A percentile compares a stretch with the other conserved stretches of the same genome.
Evolutionary conservation across 2,888 invertebrate species (phyloP).

Genomic region (Cephalotes varians): DNA sequence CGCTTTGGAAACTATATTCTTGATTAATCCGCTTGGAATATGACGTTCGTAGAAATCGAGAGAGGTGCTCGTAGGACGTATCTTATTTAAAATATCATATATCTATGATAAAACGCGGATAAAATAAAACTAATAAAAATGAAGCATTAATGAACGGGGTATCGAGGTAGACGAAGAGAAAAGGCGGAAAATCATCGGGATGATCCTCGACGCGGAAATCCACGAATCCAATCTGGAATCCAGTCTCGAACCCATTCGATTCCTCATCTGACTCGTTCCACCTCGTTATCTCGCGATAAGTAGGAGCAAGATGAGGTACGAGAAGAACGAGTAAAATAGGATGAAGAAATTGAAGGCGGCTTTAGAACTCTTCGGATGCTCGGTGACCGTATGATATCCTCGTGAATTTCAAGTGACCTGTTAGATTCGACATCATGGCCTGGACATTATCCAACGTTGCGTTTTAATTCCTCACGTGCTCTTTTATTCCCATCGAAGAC

Average conservation of each 20-base stretch:
- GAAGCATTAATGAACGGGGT: constrained; percentile 58
- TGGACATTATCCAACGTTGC: constrained; percentile 37
- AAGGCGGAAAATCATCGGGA: constrained; percentile 3
- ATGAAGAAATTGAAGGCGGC: constrained; percentile 53
- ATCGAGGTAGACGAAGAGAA: constrained; percentile 13
- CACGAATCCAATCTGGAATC: constrained; percentile 59
- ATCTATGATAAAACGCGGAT: neutral
- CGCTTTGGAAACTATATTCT: neutral
- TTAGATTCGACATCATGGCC: constrained; percentile 13
- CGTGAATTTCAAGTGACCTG: constrained; percentile 51
- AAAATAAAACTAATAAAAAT: neutral
- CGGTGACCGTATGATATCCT: constrained; percentile 57
- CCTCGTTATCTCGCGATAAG: constrained; percentile 68
- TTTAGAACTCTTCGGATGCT: constrained; percentile 35
- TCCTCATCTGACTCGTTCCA: constrained; percentile 64
- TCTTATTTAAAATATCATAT: constrained; percentile 9
- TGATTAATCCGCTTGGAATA: constrained; percentile 6
- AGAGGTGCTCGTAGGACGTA: neutral
- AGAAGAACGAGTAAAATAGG: constrained; percentile 57
- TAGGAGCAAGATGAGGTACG: constrained; percentile 50
- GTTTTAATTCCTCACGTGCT: constrained; percentile 5
- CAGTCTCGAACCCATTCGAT: constrained; percentile 61
- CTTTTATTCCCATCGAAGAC: neutral
- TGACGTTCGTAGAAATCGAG: neutral
- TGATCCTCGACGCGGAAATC: constrained; percentile 51